phyloP scores from a whole-genome alignment of 2,797 vertebrate genomes.

The Botia almorhae region DNA sequence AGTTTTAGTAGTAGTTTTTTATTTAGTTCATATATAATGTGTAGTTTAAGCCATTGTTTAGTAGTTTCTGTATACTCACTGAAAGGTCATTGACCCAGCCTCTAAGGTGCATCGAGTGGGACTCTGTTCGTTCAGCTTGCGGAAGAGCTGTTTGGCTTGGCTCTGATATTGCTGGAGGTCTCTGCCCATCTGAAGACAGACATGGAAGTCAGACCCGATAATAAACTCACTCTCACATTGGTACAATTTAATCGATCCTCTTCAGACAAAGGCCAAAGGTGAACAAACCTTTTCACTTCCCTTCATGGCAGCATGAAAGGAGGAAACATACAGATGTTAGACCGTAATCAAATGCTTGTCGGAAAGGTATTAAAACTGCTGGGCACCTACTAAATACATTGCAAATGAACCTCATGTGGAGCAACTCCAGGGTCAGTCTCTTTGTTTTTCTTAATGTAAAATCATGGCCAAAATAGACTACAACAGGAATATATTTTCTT shows the following conservation, averaged over 20 bases:
- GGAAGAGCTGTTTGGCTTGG: slow-evolving; percentile 96
- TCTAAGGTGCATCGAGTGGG: slow-evolving; percentile 95
- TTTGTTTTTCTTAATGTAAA: background rate
- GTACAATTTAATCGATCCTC: background rate
- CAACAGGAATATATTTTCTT: background rate
- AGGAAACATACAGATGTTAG: slow-evolving; percentile 63
- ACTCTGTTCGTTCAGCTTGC: slow-evolving; percentile 97
- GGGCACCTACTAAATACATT: background rate
- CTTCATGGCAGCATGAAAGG: slow-evolving; percentile 76
- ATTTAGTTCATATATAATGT: no score
- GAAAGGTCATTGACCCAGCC: slow-evolving; percentile 93
- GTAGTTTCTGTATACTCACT: slow-evolving; percentile 82
- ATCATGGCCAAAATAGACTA: background rate
- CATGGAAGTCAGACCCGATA: slow-evolving; percentile 18
- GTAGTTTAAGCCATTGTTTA: background rate
- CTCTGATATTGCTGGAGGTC: slow-evolving; percentile 98
- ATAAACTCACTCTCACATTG: background rate
- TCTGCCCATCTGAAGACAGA: slow-evolving; percentile 85
- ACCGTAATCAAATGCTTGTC: background rate
- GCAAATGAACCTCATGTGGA: background rate
- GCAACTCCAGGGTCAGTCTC: background rate
- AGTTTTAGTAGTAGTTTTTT: background rate
- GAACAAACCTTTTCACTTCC: slow-evolving; percentile 85
- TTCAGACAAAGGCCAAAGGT: slow-evolving; percentile 63
- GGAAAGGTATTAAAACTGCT: background rate